phyloP scores from a whole-genome alignment of 2,888 invertebrate genomes.

The Magallana nippona region DNA sequence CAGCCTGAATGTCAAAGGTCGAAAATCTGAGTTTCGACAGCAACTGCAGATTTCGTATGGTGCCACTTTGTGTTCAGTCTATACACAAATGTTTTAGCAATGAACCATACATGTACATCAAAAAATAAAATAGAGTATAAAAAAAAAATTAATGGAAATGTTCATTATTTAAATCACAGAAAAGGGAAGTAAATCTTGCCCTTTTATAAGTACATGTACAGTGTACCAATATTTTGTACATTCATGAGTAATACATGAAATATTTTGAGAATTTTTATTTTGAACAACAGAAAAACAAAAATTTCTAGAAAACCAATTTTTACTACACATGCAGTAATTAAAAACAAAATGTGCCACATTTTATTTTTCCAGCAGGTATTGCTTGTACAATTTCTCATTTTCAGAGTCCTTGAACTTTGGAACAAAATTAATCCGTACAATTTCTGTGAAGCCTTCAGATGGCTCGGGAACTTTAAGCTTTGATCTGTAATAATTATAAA shows the following conservation, averaged over 20 bases:
- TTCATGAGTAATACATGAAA: too few relatives aligned
- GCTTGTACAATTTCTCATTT: conserved; percentile 88
- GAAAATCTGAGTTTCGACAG: too few relatives aligned
- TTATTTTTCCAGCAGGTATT: conserved; percentile 84
- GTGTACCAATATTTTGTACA: too few relatives aligned
- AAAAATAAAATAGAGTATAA: too few relatives aligned
- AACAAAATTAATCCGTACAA: conserved; percentile 90
- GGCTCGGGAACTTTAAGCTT: conserved; percentile 88
- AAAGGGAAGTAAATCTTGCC: not conserved
- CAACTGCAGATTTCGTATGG: not conserved
- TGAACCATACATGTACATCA: too few relatives aligned
- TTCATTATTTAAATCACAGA: not conserved
- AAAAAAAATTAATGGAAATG: too few relatives aligned
- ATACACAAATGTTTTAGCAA: too few relatives aligned
- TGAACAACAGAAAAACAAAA: too few relatives aligned
- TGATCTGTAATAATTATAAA: conserved; percentile 83
- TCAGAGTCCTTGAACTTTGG: conserved; percentile 87
- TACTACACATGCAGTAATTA: not conserved
- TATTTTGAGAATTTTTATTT: too few relatives aligned
- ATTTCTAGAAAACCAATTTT: not conserved
- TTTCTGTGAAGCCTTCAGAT: conserved; percentile 91
- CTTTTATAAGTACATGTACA: too few relatives aligned
- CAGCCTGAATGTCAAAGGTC: too few relatives aligned
- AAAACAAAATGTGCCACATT: too few relatives aligned
- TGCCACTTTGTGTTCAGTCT: conserved; percentile 1